Percentiles rank a stretch among this genome's conserved stretches.
These are phyloP conservation scores for Perdita meconis DNA, from an alignment of 2,888 invertebrate species.

Conservation along the genomic window DNA sequence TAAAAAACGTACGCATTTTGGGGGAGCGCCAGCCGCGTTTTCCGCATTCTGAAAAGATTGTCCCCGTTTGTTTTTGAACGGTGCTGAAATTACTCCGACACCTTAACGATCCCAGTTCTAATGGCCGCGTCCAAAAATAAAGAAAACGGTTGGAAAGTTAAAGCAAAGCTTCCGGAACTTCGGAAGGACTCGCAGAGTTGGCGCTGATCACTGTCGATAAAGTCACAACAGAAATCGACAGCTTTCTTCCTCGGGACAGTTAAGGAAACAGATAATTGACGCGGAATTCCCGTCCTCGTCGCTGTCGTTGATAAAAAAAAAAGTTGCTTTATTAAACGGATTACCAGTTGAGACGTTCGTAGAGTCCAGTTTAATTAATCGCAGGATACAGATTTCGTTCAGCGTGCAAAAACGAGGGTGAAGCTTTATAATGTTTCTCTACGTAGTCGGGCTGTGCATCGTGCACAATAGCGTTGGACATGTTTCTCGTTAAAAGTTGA, in stretches of 20 bases:
- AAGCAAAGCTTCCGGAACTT: constrained; percentile 35
- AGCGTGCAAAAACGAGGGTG: not conserved
- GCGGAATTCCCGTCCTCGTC: constrained; percentile 17
- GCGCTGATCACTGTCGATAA: constrained; percentile 27
- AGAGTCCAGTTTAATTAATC: constrained; percentile 4
- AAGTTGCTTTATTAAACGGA: constrained; percentile 12
- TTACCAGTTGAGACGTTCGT: not conserved
- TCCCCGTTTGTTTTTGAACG: constrained; percentile 16
- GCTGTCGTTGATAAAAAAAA: not conserved
- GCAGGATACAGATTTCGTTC: not conserved
- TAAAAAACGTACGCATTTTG: constrained; percentile 4
- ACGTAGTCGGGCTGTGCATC: too few species aligned
- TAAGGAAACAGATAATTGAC: constrained; percentile 22
- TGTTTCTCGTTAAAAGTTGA: not conserved
- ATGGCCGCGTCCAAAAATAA: constrained; percentile 10
- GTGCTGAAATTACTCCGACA: constrained; percentile 28
- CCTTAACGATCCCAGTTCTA: constrained; percentile 37
- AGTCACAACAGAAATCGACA: constrained; percentile 32
- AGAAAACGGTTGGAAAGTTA: constrained; percentile 12
- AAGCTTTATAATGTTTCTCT: too few species aligned
- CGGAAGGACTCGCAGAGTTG: constrained; percentile 35
- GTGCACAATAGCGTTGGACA: too few species aligned
- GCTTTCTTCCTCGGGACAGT: constrained; percentile 26
- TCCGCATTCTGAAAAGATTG: constrained; percentile 21
- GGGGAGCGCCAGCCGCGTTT: not conserved